Evolutionary conservation across 2,797 vertebrate species (phyloP).

Genomic region (Mormyrops boulengeri): DNA sequence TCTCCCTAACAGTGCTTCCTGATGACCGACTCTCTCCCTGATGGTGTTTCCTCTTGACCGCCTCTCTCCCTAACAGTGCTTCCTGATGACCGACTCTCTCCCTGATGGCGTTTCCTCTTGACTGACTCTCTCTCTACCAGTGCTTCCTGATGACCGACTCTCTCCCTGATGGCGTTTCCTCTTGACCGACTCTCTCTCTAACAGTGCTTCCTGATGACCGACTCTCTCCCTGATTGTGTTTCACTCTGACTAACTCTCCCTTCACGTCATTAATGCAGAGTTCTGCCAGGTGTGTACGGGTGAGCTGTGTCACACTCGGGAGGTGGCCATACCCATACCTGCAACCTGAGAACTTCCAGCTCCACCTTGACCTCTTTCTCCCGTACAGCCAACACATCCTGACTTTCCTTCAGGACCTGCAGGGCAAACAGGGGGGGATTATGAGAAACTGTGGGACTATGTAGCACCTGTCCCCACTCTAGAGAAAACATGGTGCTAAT

Average conservation of each 20-base stretch:
- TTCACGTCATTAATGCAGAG: neutral
- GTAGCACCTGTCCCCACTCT: neutral
- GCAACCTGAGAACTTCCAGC: constrained; percentile 51
- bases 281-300: neutral
- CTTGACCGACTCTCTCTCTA: neutral
- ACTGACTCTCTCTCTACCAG: neutral
- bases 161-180: neutral
- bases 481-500: neutral
- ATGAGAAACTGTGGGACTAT: constrained; percentile 5
- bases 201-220: neutral
- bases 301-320: neutral
- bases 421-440: neutral
- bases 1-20: neutral
- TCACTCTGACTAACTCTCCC: neutral
- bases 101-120: neutral
- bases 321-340: constrained; percentile 37
- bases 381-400: neutral
- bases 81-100: neutral
- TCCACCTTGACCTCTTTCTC: constrained; percentile 18
- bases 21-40: neutral
- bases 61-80: neutral
- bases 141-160: neutral
- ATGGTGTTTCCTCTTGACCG: neutral
- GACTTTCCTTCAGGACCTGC: constrained; percentile 43
- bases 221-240: neutral